Evolutionary conservation across 2,888 invertebrate species (phyloP).

Genomic region (Timandra comae): DNA sequence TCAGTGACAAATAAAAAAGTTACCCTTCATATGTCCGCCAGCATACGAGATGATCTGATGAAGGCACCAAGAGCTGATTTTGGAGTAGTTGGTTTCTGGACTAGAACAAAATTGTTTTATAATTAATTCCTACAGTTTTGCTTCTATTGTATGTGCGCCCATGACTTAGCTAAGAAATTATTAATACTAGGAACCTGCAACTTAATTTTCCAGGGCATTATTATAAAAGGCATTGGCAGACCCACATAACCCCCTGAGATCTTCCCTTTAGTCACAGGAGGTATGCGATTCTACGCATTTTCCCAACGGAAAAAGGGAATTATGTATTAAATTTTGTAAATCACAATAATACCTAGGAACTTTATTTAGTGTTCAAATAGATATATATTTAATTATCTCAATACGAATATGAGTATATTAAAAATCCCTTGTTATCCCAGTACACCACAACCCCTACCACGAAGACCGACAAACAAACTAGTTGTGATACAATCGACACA

Average conservation of each 20-base stretch:
- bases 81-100: too few species aligned
- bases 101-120: neutral
- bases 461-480: conserved; percentile 49
- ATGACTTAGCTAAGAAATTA: neutral
- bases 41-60: too few species aligned
- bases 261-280: too few species aligned
- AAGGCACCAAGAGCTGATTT: too few species aligned
- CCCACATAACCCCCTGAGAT: too few species aligned
- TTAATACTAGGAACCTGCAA: neutral
- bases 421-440: conserved; percentile 13
- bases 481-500: conserved; percentile 59
- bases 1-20: too few species aligned
- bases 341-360: neutral
- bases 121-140: neutral
- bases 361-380: neutral
- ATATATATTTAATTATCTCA: neutral
- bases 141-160: neutral
- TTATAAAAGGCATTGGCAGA: neutral
- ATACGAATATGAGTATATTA: neutral
- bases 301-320: too few species aligned
- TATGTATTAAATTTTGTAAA: neutral
- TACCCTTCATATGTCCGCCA: too few species aligned
- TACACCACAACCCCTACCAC: conserved; percentile 26
- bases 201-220: neutral
- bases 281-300: too few species aligned